phyloP scores from a whole-genome alignment of 2,113 vertebrate species.

The Nettapus auritus region DNA sequence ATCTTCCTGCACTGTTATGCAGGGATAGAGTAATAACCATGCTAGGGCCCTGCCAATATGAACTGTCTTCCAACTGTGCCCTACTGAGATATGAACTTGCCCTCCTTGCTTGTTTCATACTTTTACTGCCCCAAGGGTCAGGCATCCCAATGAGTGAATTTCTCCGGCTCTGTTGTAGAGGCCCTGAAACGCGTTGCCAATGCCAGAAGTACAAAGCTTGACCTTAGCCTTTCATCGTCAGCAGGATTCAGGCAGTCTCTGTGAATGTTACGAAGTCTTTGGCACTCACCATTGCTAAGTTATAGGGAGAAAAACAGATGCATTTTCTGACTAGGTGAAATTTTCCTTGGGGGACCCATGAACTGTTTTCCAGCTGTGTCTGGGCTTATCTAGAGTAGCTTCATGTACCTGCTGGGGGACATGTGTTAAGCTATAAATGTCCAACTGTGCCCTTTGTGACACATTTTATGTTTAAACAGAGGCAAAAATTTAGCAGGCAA shows the following conservation, averaged over 20 bases:
- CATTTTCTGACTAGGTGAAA: slow-evolving; percentile 34
- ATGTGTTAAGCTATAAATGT: slow-evolving; percentile 35
- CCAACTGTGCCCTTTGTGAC: slow-evolving; percentile 23
- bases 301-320: slow-evolving; percentile 48
- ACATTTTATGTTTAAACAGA: slow-evolving; percentile 46
- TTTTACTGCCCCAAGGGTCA: slow-evolving; percentile 63
- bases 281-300: background rate
- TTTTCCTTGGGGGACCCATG: slow-evolving; percentile 23
- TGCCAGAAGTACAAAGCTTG: slow-evolving; percentile 68
- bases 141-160: slow-evolving; percentile 41
- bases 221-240: slow-evolving; percentile 46
- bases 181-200: slow-evolving; percentile 40
- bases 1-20: slow-evolving; percentile 25
- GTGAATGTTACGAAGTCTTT: slow-evolving; percentile 7
- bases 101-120: slow-evolving; percentile 54
- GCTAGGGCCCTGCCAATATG: slow-evolving; percentile 32
- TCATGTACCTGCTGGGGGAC: slow-evolving; percentile 34
- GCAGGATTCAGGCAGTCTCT: slow-evolving; percentile 35
- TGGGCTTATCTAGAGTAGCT: slow-evolving; percentile 48
- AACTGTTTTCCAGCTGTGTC: slow-evolving; percentile 50
- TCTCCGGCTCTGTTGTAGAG: slow-evolving; percentile 9
- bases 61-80: slow-evolving; percentile 64
- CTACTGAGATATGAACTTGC: slow-evolving; percentile 66
- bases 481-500: slow-evolving; percentile 27
- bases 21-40: slow-evolving; percentile 43